Conservation (phyloP, 35 echinoderm and acorn worm genomes). For the Ophioderma brevispina region DNA sequence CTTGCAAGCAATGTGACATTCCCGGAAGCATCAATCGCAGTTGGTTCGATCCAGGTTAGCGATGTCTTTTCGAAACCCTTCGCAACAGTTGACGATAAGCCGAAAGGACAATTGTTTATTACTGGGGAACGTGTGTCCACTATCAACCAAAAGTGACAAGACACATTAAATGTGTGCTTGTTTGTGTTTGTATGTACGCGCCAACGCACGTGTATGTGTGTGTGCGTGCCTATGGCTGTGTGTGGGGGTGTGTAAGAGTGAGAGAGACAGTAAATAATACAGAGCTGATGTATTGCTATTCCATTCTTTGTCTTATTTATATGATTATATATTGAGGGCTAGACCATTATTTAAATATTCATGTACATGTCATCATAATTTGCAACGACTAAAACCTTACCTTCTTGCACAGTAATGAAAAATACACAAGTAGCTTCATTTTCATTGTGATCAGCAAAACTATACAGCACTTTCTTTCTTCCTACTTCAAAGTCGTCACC, state of each 20-base stretch:
- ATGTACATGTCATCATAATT: background rate
- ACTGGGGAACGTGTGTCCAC: background rate
- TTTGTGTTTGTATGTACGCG: background rate
- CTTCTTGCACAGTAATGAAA: background rate
- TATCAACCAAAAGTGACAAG: background rate
- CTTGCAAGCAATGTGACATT: background rate
- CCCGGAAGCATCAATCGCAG: constrained; percentile 3
- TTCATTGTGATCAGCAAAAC: background rate
- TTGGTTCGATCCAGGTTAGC: background rate
- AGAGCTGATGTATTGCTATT: background rate
- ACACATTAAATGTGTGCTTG: background rate
- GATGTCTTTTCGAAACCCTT: background rate
- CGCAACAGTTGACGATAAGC: background rate
- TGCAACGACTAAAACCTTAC: background rate
- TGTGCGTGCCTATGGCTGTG: background rate
- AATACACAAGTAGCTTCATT: background rate
- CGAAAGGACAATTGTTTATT: background rate
- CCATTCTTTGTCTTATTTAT: no score
- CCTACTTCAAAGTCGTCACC: background rate
- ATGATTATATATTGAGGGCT: no score
- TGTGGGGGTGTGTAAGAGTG: no score
- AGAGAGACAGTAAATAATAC: no score
- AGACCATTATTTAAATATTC: background rate
- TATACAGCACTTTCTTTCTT: background rate
- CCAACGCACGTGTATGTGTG: background rate